phyloP scores from a whole-genome alignment of 2,888 invertebrate genomes.

The Chouioia cunea region DNA sequence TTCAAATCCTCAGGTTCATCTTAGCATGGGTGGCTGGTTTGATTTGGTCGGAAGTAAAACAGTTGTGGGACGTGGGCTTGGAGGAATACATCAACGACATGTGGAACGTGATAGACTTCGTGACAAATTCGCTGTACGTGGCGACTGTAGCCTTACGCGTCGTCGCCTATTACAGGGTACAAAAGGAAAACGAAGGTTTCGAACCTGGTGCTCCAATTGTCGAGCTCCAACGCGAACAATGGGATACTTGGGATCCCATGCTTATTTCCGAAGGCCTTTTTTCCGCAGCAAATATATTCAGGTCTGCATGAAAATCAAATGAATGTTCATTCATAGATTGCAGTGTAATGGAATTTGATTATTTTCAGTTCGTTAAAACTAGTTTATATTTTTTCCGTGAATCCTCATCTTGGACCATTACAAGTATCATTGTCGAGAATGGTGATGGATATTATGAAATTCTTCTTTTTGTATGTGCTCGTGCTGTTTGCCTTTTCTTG shows the following conservation, averaged over 20 bases:
- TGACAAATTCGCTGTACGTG: constrained; percentile 97
- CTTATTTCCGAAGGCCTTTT: constrained; percentile 95
- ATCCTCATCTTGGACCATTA: constrained; percentile 95
- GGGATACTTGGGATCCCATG: constrained; percentile 99
- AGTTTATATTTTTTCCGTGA: constrained; percentile 97
- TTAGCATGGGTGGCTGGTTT: constrained; percentile 95
- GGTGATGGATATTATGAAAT: constrained; percentile 97
- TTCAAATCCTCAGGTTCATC: constrained; percentile 74
- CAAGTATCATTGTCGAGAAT: constrained; percentile 95
- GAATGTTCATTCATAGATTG: not conserved
- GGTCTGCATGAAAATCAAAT: constrained; percentile 65
- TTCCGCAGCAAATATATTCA: constrained; percentile 97
- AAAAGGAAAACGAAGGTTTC: constrained; percentile 83
- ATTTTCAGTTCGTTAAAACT: constrained; percentile 87
- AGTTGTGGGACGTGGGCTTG: constrained; percentile 97
- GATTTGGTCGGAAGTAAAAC: constrained; percentile 99
- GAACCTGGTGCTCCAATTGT: constrained; percentile 73
- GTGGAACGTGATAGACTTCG: constrained; percentile 99
- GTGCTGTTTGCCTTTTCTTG: constrained; percentile 97
- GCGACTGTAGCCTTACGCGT: constrained; percentile 95
- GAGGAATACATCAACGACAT: constrained; percentile 97
- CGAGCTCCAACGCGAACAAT: constrained; percentile 85
- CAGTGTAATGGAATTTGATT: not conserved
- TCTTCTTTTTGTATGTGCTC: constrained; percentile 92
- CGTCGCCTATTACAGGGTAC: constrained; percentile 94